Base-by-base conservation (phyloP, 2,888 invertebrate species). In the Nymphalis urticae region DNA sequence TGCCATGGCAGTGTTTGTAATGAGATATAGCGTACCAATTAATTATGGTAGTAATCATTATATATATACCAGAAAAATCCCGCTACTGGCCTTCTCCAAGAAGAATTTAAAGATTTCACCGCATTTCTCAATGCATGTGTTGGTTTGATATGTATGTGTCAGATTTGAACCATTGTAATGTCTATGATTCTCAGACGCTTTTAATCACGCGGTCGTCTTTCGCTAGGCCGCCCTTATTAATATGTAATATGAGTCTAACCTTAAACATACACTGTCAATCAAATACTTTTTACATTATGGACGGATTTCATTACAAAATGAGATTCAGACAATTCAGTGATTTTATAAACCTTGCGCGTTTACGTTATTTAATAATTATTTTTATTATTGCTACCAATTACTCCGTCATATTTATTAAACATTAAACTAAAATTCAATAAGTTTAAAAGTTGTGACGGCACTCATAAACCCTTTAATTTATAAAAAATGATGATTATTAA, bases 251-350 rank as follows among this genome's bases (percentile, higher is more conserved):
- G 54, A 27, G 54, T 50, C 19, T 50, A 50, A n/a, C 1, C 17
- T 54, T 56, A 56, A 9, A 56, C 27, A n/a, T 32, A 17, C 10
- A 32, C 17, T 56, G 9, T 56, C 32, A 56, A 32, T 54, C 17
- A 36, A 36, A 56, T 50, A 27, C 16, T 32, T 56, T 56, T 56
- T 36, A 56, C 56, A n/a, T 56, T n/a, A 56, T 68, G 63, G 60
- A 64, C 64, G 68, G 68, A 64, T 9, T 51, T 32, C 32, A 53
- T 67, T 68, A 32, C 47, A 53, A 48, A 68, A 60, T 64, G 68
- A 68, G 68, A 68, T 68, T 68, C 68, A 64, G 32, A 10, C 13
- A 42, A 42, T 13, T 42, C 13, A 42, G 42, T 42, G 13, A 13
- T 13, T 42, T 42, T 42, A 13, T 42, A 42, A 42, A 42, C 42